phyloP scores from a whole-genome alignment of 2,888 invertebrate genomes.

The Sinotaia quadrata region DNA sequence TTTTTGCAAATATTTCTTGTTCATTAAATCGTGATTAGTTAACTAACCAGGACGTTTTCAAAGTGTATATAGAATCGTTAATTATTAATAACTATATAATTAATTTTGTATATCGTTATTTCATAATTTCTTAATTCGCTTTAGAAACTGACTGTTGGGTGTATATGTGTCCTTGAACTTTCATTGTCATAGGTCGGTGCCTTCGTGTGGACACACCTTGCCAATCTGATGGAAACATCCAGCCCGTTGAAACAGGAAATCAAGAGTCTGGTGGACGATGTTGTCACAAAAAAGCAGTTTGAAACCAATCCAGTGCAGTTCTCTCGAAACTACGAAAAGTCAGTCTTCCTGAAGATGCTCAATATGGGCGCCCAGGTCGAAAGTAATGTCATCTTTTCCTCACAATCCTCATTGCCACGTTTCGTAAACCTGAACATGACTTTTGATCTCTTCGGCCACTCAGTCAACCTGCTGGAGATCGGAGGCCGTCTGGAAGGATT shows the following conservation, averaged over 20 bases:
- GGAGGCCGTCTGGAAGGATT: constrained; percentile 90
- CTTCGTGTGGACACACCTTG: constrained; percentile 94
- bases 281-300: constrained; percentile 84
- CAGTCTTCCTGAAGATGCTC: constrained; percentile 85
- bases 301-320: constrained; percentile 90
- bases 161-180: too few species aligned
- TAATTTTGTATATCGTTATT: too few species aligned
- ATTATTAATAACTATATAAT: too few species aligned
- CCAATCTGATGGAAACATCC: constrained; percentile 87
- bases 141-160: too few species aligned
- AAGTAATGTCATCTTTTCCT: constrained; percentile 68
- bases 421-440: constrained; percentile 70
- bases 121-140: too few species aligned
- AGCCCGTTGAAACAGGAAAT: constrained; percentile 87
- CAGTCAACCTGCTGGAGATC: constrained; percentile 87
- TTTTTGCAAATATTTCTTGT: too few species aligned
- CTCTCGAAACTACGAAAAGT: constrained; percentile 89
- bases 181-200: constrained; percentile 87
- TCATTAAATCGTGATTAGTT: too few species aligned
- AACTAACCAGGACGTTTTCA: too few species aligned
- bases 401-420: constrained; percentile 68
- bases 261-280: constrained; percentile 88
- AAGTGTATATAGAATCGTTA: too few species aligned
- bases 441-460: constrained; percentile 79
- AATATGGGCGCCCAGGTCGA: constrained; percentile 75